These are phyloP conservation scores for Setophaga petechia DNA, from an alignment of 2,113 vertebrate species.

Conservation along the genomic window DNA sequence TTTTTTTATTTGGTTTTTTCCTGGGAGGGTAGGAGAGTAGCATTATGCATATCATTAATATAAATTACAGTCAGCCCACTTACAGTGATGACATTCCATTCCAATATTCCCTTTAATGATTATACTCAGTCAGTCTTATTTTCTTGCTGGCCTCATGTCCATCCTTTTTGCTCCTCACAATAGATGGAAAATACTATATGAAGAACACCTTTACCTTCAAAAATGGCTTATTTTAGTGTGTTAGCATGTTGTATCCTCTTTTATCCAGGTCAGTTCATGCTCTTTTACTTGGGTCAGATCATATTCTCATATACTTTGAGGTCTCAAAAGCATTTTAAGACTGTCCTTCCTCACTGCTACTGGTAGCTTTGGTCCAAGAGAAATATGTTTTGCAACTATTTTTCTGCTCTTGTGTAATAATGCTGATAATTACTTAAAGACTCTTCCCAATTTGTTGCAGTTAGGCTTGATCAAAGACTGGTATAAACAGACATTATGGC, in stretches of 20 bases:
- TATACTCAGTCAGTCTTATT: not conserved
- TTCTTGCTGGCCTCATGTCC: not conserved
- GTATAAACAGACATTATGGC: slow-evolving; percentile 12
- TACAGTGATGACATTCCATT: not conserved
- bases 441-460: slow-evolving; percentile 8
- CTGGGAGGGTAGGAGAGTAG: not conserved
- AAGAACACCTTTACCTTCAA: not conserved
- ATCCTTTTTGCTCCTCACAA: not conserved
- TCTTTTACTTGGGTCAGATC: not conserved
- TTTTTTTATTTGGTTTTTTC: not conserved
- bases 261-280: not conserved
- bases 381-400: not conserved
- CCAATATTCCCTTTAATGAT: not conserved
- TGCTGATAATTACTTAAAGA: slow-evolving; percentile 29
- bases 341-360: not conserved
- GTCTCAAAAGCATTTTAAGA: not conserved
- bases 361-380: not conserved
- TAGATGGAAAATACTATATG: not conserved
- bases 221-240: not conserved
- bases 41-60: not conserved
- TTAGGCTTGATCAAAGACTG: slow-evolving; percentile 51
- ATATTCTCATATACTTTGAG: not conserved
- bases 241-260: not conserved
- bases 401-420: slow-evolving; percentile 7
- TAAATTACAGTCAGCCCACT: not conserved